These are phyloP conservation scores for Apamea anceps DNA, from an alignment of 2,888 invertebrate genomes.

Conservation along the genomic window DNA sequence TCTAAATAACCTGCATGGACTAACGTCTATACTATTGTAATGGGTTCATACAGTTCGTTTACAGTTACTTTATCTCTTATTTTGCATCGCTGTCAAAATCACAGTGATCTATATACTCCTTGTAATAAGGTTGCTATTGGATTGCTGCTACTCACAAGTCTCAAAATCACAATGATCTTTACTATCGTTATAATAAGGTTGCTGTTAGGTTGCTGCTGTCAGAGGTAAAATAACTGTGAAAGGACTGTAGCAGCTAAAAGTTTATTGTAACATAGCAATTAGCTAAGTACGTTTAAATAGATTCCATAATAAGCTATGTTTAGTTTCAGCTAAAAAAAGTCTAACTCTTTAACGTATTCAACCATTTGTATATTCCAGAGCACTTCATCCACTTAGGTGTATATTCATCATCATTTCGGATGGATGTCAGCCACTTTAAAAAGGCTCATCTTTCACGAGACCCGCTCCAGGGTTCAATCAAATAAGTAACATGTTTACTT, in stretches of 20 bases:
- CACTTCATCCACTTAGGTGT: slow-evolving; percentile 37
- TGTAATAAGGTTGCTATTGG: not conserved
- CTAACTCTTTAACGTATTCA: too few species aligned
- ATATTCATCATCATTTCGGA: slow-evolving; percentile 48
- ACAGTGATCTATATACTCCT: not conserved
- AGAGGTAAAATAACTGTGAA: not conserved
- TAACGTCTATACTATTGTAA: not conserved
- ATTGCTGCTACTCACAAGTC: not conserved
- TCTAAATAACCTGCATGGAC: not conserved
- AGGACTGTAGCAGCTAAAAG: not conserved
- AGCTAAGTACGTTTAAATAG: not conserved
- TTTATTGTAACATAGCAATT: not conserved
- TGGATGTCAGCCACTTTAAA: slow-evolving; percentile 52
- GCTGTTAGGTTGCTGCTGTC: not conserved
- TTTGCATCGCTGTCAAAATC: not conserved
- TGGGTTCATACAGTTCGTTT: not conserved
- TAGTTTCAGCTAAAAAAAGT: not conserved
- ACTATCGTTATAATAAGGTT: not conserved
- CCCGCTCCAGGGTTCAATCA: slow-evolving; percentile 51
- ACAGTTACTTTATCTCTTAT: not conserved
- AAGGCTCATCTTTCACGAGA: slow-evolving; percentile 57
- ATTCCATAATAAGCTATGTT: not conserved
- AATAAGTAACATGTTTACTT: slow-evolving; percentile 55
- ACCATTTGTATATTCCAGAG: not conserved
- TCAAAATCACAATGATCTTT: not conserved